Conservation (phyloP, 2,888 invertebrate genomes). For the Quadroppia sp. region DNA sequence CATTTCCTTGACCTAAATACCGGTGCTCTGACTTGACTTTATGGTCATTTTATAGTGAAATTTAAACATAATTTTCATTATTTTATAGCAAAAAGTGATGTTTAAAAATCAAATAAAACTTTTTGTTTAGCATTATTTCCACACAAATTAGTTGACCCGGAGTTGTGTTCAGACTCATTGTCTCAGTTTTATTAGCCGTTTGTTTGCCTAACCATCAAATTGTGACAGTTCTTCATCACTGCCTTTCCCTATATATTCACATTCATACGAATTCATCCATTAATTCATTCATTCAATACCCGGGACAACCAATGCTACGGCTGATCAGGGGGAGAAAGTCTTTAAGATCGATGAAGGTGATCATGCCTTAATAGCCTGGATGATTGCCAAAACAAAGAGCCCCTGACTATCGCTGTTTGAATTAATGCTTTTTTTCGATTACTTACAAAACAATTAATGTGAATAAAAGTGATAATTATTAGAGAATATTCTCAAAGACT, state of each 20-base stretch:
- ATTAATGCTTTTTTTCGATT: too few species aligned
- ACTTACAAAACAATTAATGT: too few species aligned
- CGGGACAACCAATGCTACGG: too few species aligned
- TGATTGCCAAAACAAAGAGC: too few species aligned
- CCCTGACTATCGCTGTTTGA: too few species aligned
- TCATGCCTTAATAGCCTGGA: too few species aligned
- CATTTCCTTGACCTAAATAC: slow-evolving; percentile 12
- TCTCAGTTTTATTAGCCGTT: background rate
- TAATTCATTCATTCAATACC: background rate
- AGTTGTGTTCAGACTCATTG: too few species aligned
- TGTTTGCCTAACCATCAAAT: background rate
- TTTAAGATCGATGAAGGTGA: too few species aligned
- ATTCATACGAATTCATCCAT: slow-evolving; percentile 14
- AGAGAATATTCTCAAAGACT: background rate
- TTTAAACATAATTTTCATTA: background rate
- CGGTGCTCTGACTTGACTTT: background rate
- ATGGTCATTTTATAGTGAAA: slow-evolving; percentile 9
- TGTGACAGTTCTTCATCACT: slow-evolving; percentile 19
- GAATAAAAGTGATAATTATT: background rate
- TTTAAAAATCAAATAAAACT: too few species aligned
- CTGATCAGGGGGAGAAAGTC: too few species aligned
- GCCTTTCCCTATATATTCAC: background rate
- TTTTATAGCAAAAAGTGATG: background rate
- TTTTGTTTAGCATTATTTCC: too few species aligned
- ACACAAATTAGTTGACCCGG: too few species aligned